Evolutionary conservation across 2,113 vertebrate genomes (phyloP), one percentile per base, ranked within the genome.

Genomic region (Micronycteris hirsuta): DNA sequence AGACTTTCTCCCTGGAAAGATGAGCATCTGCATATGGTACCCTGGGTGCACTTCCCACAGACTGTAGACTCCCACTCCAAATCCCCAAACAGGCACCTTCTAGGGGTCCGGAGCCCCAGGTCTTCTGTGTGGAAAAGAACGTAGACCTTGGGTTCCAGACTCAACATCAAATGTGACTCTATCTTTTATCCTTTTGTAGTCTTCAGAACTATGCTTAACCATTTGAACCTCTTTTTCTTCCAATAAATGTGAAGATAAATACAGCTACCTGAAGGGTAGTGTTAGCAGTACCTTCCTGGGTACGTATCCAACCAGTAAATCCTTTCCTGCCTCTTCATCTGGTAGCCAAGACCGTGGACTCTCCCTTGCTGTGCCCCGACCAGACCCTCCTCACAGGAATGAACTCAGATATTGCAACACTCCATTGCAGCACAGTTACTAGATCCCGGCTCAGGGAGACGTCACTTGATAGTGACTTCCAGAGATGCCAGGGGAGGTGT

Each of bases 1-100:
- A 45, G 54, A 31, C 15, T 49, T 11, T 74, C 17, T 74, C 71
- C 89, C 22, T 22, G 8, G 84, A 71, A 77, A 71, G 85, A 33
- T 28, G 4, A 52, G 45, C 8, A 0, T 33, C 1, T 31, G 1
- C 1, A 4, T 38, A 13, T 15, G 41, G 1, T 24, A 65, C 11
- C 16, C 14, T 36, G 26, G 31, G 0, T 4, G 26, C 4, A 9
- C 73, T 80, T 81, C 26, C 4, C 3, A 38, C 5, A 47, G 86
- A 36, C 12, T 24, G 2, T 4, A 2, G 52, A 15, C 68, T 70
- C 38, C n/a, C n/a, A n/a, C n/a, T 52, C 58, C 16, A 74, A 15
- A 6, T 68, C 56, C n/a, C 24, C 84, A 49, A 2, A 24, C 5
- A 47, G 56, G 43, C 13, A 15, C 28, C 22, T 26, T 33, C 33